Percentiles rank a stretch among this genome's conserved stretches.
These are phyloP conservation scores for Tipula vernalis DNA, from an alignment of 2,888 invertebrate genomes.

Conservation along the genomic window DNA sequence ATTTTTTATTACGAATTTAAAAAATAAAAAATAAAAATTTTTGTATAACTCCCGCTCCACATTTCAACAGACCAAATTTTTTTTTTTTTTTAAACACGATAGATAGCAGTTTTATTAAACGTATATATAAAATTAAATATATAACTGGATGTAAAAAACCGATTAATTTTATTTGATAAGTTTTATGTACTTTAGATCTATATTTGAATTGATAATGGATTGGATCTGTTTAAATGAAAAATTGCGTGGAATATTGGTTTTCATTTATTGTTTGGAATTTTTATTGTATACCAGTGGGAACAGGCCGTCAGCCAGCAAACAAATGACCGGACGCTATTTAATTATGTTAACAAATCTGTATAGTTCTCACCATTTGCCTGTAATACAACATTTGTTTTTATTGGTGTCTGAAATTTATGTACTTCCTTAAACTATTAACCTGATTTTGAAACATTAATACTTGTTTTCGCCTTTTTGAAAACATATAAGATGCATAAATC, in stretches of 20 bases:
- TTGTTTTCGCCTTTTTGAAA: too few species aligned
- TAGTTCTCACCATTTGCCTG: neutral
- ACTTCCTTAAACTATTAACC: neutral
- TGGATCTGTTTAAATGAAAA: neutral
- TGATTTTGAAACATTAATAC: neutral
- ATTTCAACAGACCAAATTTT: neutral
- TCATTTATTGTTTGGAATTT: neutral
- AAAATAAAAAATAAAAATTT: neutral
- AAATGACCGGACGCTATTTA: neutral
- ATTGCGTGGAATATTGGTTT: neutral
- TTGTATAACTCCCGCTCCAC: neutral
- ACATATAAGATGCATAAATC: too few species aligned
- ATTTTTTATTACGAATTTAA: too few species aligned
- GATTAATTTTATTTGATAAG: neutral
- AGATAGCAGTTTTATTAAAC: neutral
- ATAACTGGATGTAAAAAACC: neutral
- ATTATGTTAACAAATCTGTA: neutral
- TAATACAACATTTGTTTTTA: neutral
- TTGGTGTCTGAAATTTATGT: neutral
- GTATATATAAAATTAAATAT: neutral
- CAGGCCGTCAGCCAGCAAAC: neutral
- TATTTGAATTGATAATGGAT: neutral
- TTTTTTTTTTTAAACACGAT: neutral
- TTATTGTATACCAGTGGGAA: neutral
- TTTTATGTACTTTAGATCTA: neutral